Evolutionary conservation across 2,797 vertebrate species (phyloP).

Genomic region (Champsocephalus gunnari): DNA sequence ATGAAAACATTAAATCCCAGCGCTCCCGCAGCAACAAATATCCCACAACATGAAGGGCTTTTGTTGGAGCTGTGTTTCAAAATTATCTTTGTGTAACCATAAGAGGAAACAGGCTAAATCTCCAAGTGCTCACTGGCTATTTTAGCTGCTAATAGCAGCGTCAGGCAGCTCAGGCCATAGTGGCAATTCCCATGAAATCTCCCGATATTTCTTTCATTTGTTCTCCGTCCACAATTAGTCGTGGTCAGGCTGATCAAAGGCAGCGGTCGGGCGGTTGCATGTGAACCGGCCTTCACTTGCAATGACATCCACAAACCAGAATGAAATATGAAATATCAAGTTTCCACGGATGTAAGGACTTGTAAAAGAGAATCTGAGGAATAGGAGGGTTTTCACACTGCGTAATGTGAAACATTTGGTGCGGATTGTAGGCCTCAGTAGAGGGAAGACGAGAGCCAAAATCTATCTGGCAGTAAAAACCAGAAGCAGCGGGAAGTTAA

Average conservation of each 20-base stretch:
- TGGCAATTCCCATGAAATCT: slow-evolving; percentile 99
- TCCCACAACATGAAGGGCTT: slow-evolving; percentile 40
- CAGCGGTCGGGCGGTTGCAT: slow-evolving; percentile 90
- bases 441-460: slow-evolving; percentile 87
- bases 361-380: slow-evolving; percentile 98
- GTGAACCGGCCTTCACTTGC: slow-evolving; percentile 97
- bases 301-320: slow-evolving; percentile 99
- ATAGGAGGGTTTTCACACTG: slow-evolving; percentile 99
- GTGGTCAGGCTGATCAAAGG: slow-evolving; percentile 98
- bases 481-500: slow-evolving; percentile 89
- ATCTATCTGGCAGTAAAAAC: slow-evolving; percentile 89
- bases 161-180: slow-evolving; percentile 87
- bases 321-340: slow-evolving; percentile 99
- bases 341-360: slow-evolving; percentile 97
- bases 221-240: slow-evolving; percentile 98
- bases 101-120: slow-evolving; percentile 84
- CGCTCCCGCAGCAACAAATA: slow-evolving; percentile 19
- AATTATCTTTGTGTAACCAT: slow-evolving; percentile 65
- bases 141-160: slow-evolving; percentile 88
- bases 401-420: slow-evolving; percentile 99
- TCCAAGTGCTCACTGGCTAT: slow-evolving; percentile 86
- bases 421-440: slow-evolving; percentile 90
- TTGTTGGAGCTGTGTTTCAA: slow-evolving; percentile 57
- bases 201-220: slow-evolving; percentile 99
- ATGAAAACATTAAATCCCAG: slow-evolving; percentile 42